These are phyloP conservation scores for Drosophila cognata DNA, from an alignment of 2,888 invertebrate species.

Conservation along the genomic window DNA sequence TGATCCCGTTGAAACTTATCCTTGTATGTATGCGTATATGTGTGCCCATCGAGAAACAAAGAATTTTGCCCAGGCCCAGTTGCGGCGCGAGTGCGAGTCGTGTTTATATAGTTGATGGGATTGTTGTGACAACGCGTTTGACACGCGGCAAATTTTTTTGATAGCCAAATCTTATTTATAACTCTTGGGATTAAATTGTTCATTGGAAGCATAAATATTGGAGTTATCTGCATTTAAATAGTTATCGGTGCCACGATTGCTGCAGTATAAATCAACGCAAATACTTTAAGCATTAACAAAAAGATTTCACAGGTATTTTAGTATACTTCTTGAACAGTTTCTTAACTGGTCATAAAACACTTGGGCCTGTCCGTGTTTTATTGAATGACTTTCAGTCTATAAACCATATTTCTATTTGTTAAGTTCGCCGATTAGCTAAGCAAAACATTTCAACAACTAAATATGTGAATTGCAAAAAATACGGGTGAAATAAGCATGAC, in stretches of 20 bases:
- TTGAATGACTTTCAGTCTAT: slow-evolving; percentile 23
- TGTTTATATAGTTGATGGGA: slow-evolving; percentile 85
- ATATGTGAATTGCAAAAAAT: background rate
- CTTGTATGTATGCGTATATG: too few species aligned
- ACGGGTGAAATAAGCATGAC: too few species aligned
- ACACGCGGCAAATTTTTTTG: slow-evolving; percentile 25
- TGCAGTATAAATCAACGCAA: background rate
- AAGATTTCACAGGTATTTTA: slow-evolving; percentile 1
- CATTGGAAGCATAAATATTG: slow-evolving; percentile 47
- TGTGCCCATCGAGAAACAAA: too few species aligned
- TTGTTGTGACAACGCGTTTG: slow-evolving; percentile 8
- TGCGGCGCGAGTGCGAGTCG: slow-evolving; percentile 89
- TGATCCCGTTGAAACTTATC: too few species aligned
- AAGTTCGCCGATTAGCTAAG: background rate
- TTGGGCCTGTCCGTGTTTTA: slow-evolving; percentile 26
- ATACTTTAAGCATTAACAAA: background rate
- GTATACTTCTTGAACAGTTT: background rate
- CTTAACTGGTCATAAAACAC: slow-evolving; percentile 30
- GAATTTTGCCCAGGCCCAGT: slow-evolving; percentile 86
- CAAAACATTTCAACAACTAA: background rate
- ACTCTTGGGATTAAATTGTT: slow-evolving; percentile 32
- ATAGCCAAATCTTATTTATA: slow-evolving; percentile 60
- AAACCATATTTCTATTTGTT: background rate
- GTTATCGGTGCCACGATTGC: slow-evolving; percentile 42
- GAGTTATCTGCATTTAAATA: slow-evolving; percentile 26